Conservation (phyloP, 2,113 vertebrate genomes). For the Casuarius casuarius region DNA sequence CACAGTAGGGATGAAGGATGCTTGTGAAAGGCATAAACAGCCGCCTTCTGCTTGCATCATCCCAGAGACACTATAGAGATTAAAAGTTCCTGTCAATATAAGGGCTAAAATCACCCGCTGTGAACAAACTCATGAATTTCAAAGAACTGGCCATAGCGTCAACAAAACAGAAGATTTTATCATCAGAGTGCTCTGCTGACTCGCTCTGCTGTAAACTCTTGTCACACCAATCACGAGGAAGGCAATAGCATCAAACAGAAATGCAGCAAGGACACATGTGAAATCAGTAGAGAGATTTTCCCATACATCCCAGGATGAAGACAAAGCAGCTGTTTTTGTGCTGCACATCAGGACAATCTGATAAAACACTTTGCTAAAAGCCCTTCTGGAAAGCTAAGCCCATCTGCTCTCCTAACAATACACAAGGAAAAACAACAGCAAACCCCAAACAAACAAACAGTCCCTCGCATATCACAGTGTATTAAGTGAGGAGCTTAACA, state of each 20-base stretch:
- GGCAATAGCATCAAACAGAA: conserved; percentile 31
- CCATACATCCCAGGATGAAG: neutral
- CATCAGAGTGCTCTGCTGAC: conserved; percentile 37
- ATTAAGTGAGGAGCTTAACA: neutral
- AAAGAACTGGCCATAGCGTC: conserved; percentile 27
- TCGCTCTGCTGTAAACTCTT: conserved; percentile 26
- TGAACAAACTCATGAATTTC: conserved; percentile 60
- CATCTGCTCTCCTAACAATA: conserved; percentile 59
- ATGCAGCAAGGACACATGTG: conserved; percentile 17
- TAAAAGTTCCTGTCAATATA: conserved; percentile 44
- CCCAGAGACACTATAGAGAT: conserved; percentile 37
- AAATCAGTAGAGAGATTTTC: neutral
- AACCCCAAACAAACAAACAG: conserved; percentile 44
- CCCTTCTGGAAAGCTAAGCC: conserved; percentile 47
- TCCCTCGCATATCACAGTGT: neutral
- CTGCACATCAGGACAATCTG: conserved; percentile 7
- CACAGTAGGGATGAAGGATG: conserved; percentile 50
- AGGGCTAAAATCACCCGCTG: neutral
- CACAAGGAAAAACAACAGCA: neutral
- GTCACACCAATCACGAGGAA: neutral
- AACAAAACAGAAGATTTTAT: conserved; percentile 57
- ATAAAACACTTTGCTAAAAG: conserved; percentile 47
- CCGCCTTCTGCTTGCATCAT: conserved; percentile 49
- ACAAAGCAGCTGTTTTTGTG: neutral
- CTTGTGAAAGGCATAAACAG: conserved; percentile 53